Percentiles rank a stretch among this genome's conserved stretches.
These are phyloP conservation scores for Melanophora roralis DNA, from an alignment of 2,888 invertebrate species.

Conservation along the genomic window DNA sequence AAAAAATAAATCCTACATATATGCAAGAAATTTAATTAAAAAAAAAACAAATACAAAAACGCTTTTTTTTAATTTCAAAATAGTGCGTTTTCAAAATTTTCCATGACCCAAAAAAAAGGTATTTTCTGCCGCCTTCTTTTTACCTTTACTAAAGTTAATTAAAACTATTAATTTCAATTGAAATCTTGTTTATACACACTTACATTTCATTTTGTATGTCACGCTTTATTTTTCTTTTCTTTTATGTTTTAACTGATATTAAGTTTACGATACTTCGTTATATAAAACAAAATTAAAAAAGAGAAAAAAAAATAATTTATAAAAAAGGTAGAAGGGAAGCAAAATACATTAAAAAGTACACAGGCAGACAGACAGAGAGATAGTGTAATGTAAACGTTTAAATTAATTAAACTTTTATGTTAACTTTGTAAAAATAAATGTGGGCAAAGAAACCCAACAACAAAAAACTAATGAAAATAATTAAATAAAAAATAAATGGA, in stretches of 20 bases:
- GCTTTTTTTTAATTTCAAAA: no score
- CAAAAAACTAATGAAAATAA: not conserved
- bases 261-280: not conserved
- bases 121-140: no score
- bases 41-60: no score
- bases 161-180: constrained; percentile 38
- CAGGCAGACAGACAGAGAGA: constrained; percentile 16
- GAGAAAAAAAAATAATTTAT: not conserved
- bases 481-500: not conserved
- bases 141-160: constrained; percentile 30
- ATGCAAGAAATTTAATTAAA: no score
- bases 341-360: not conserved
- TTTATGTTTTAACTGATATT: constrained; percentile 9
- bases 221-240: no score
- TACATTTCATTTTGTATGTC: not conserved
- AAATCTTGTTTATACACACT: not conserved
- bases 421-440: constrained; percentile 17
- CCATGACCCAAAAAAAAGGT: no score
- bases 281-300: not conserved
- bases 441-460: not conserved
- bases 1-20: no score
- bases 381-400: constrained; percentile 52
- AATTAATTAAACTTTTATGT: constrained; percentile 57
- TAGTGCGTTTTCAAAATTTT: no score
- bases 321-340: not conserved